Percentiles rank a stretch among this genome's conserved stretches.
These are phyloP conservation scores for Drosophila nigrodunni DNA, from an alignment of 1,140 invertebrate species.

Conservation along the genomic window DNA sequence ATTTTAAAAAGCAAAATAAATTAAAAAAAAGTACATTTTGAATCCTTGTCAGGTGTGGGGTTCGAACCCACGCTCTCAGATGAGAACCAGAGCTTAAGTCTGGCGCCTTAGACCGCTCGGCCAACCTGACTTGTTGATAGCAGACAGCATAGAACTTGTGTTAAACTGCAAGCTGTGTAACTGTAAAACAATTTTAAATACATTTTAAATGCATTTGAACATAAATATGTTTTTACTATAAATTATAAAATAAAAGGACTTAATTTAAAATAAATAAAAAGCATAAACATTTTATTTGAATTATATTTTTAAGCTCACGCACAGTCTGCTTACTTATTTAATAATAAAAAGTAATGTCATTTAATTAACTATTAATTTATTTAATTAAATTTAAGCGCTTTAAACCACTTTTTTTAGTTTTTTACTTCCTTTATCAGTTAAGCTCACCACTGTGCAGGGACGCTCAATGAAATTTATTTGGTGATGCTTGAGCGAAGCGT, in stretches of 20 bases:
- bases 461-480: slow-evolving; percentile 84
- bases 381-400: not conserved
- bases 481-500: slow-evolving; percentile 83
- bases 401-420: not conserved
- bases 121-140: not conserved
- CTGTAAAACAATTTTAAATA: not conserved
- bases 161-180: not conserved
- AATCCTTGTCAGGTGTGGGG: not conserved
- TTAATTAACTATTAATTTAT: not conserved
- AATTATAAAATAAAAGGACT: too few relatives aligned
- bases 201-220: too few relatives aligned
- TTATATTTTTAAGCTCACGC: too few relatives aligned
- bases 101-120: slow-evolving; percentile 2
- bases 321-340: too few relatives aligned
- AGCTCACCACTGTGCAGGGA: slow-evolving; percentile 60
- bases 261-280: too few relatives aligned
- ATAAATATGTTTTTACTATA: too few relatives aligned
- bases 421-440: not conserved
- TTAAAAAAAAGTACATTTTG: not conserved
- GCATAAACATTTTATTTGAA: too few relatives aligned
- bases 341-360: too few relatives aligned
- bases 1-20: not conserved
- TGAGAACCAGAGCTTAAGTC: not conserved
- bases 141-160: not conserved
- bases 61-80: not conserved